Evolutionary conservation across 1,140 invertebrate species (phyloP).

Genomic region (Drosophila sp.): DNA sequence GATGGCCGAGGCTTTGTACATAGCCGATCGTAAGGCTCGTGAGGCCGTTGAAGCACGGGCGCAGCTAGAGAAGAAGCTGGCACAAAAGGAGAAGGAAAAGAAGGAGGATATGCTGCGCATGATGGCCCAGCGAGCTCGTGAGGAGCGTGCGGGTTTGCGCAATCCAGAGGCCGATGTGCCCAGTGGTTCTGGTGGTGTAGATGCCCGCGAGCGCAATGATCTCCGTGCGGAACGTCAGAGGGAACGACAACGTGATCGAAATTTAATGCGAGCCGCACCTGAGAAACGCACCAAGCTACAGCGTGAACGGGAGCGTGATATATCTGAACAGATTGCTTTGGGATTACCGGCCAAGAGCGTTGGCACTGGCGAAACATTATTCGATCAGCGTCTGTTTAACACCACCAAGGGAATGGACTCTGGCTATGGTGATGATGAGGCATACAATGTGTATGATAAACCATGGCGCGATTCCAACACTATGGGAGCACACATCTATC

Average conservation of each 20-base stretch:
- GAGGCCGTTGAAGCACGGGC: conserved; percentile 98
- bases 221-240: conserved; percentile 95
- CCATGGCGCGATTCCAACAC: conserved; percentile 94
- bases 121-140: conserved; percentile 97
- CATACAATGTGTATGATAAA: conserved; percentile 99
- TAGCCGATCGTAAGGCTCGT: conserved; percentile 98
- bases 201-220: conserved; percentile 94
- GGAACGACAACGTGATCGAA: conserved; percentile 95
- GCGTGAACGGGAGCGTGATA: conserved; percentile 97
- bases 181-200: conserved; percentile 87
- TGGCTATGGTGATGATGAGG: conserved; percentile 99
- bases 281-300: conserved; percentile 96
- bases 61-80: conserved; percentile 97
- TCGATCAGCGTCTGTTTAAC: conserved; percentile 98
- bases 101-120: conserved; percentile 97
- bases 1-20: conserved; percentile 98
- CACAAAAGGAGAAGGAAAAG: conserved; percentile 99
- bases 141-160: conserved; percentile 93
- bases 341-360: conserved; percentile 95
- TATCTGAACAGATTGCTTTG: conserved; percentile 99
- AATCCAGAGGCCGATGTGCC: conserved; percentile 82
- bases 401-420: conserved; percentile 97
- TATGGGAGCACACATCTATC: conserved; percentile 95
- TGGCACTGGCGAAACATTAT: conserved; percentile 92
- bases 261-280: conserved; percentile 96